phyloP scores from a whole-genome alignment of 1,140 invertebrate genomes.

The Cheumatopsyche charites region DNA sequence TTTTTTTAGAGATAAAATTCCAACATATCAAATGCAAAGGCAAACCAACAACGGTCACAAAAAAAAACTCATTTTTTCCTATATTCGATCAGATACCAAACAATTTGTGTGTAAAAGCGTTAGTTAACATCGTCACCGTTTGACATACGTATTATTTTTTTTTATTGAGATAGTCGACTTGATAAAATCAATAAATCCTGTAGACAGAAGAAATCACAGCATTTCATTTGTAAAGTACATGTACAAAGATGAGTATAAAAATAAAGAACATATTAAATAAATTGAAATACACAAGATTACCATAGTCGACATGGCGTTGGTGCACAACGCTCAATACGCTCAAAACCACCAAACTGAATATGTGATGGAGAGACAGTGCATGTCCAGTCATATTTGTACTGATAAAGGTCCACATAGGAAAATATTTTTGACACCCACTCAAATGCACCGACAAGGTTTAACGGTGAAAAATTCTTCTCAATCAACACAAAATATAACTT shows the following conservation, averaged over 20 bases:
- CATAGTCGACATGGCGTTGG: not conserved
- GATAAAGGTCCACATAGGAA: not conserved
- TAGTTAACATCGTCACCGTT: not conserved
- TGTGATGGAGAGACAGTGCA: conserved; percentile 16
- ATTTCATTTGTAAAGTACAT: conserved; percentile 21
- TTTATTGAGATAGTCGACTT: not conserved
- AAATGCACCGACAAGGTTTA: too few species aligned
- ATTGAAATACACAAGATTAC: not conserved
- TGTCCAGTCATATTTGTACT: not conserved
- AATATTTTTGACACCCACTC: too few species aligned
- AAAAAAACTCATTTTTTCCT: too few species aligned
- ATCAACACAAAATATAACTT: too few species aligned
- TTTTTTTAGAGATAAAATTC: too few species aligned
- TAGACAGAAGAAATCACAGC: conserved; percentile 41
- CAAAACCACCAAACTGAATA: not conserved
- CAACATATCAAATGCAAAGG: too few species aligned
- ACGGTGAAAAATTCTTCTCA: too few species aligned
- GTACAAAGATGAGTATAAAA: not conserved
- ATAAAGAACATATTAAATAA: not conserved
- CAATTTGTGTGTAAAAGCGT: not conserved
- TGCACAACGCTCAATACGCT: not conserved
- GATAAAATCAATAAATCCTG: conserved; percentile 35
- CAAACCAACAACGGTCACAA: too few species aligned
- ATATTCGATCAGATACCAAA: conserved; percentile 54
- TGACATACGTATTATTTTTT: conserved; percentile 11